These are phyloP conservation scores for Xiphophorus maculatus DNA, from an alignment of 2,113 vertebrate genomes.

Conservation along the genomic window DNA sequence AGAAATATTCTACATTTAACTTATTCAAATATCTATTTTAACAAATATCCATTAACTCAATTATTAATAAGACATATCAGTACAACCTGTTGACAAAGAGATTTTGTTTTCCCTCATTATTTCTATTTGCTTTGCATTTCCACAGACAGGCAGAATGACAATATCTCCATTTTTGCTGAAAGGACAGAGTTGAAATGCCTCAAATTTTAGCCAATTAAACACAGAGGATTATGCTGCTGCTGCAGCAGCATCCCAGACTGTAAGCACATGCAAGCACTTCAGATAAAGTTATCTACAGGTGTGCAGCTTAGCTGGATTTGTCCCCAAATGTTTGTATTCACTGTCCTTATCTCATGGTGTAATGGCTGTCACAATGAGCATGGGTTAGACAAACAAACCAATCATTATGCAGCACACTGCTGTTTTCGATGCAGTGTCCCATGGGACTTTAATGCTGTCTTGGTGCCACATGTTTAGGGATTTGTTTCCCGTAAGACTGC, in stretches of 20 bases:
- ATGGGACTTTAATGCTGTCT: background rate
- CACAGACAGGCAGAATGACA: background rate
- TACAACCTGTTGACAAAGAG: background rate
- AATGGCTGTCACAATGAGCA: constrained; percentile 18
- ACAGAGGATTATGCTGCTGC: constrained; percentile 41
- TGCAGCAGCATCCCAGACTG: constrained; percentile 14
- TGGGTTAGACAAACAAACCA: constrained; percentile 23
- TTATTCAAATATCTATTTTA: background rate
- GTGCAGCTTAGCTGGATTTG: constrained; percentile 40
- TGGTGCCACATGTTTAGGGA: constrained; percentile 18
- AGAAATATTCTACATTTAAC: background rate
- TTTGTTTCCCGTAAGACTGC: constrained; percentile 32
- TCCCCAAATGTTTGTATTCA: constrained; percentile 34
- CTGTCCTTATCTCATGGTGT: constrained; percentile 8
- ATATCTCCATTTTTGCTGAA: constrained; percentile 2
- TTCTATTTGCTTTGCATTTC: background rate
- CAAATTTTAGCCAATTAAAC: constrained; percentile 22
- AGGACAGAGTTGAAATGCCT: constrained; percentile 6
- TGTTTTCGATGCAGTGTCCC: background rate
- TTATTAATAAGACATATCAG: background rate
- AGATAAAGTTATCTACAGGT: constrained; percentile 46
- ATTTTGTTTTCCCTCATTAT: background rate
- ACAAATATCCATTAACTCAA: background rate
- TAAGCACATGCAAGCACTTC: constrained; percentile 38
- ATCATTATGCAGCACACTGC: constrained; percentile 18